Evolutionary conservation across 2,113 vertebrate genomes (phyloP).

Genomic region (Hippocampus zosterae): DNA sequence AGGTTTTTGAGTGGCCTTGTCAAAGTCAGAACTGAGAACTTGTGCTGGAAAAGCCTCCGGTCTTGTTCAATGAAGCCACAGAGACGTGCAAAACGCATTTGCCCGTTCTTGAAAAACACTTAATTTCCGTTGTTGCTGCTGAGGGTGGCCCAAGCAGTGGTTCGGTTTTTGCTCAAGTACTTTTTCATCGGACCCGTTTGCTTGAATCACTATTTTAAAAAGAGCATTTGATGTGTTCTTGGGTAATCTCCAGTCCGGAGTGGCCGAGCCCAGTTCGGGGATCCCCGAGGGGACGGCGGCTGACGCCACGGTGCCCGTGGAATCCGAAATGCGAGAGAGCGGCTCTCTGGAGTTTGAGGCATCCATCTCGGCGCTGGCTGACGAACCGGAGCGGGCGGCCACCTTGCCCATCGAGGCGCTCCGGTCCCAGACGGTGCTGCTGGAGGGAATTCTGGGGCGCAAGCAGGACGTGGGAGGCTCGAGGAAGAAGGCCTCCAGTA

Average conservation of each 20-base stretch:
- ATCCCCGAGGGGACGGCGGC: constrained; percentile 47
- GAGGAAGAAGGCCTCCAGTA: constrained; percentile 87
- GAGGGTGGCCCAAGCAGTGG: too few relatives aligned
- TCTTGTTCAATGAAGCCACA: too few relatives aligned
- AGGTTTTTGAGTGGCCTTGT: too few relatives aligned
- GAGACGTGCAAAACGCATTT: too few relatives aligned
- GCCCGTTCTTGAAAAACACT: too few relatives aligned
- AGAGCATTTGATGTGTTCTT: too few relatives aligned
- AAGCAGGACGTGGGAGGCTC: constrained; percentile 88
- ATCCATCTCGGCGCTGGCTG: constrained; percentile 34
- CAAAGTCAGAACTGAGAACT: too few relatives aligned
- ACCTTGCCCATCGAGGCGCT: constrained; percentile 66
- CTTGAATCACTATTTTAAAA: too few relatives aligned
- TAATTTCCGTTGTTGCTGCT: too few relatives aligned
- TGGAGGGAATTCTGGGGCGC: constrained; percentile 84
- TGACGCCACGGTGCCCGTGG: constrained; percentile 43
- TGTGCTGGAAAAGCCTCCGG: too few relatives aligned
- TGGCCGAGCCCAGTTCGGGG: constrained; percentile 53
- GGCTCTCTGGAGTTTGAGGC: constrained; percentile 60
- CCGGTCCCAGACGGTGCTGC: constrained; percentile 64
- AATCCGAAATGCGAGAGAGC: constrained; percentile 62
- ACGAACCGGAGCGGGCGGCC: constrained; percentile 59
- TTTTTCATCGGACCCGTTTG: too few relatives aligned
- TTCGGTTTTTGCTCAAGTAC: too few relatives aligned
- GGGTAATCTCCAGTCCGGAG: constrained; percentile 44